Evolutionary conservation across 2,888 invertebrate genomes (phyloP).

Genomic region (Pterostichus niger): DNA sequence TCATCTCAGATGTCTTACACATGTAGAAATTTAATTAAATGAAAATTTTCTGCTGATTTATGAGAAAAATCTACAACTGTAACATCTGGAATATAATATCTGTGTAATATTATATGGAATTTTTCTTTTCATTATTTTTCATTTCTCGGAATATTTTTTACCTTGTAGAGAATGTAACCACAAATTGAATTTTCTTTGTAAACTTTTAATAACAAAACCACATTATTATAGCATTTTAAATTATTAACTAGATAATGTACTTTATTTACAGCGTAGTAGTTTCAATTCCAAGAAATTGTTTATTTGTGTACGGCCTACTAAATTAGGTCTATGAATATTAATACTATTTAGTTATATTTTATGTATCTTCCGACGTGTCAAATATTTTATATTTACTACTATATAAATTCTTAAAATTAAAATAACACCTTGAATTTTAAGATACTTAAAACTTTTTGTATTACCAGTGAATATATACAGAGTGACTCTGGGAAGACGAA

Average conservation of each 20-base stretch:
- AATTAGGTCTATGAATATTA: background rate
- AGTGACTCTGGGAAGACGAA: no score
- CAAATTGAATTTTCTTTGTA: slow-evolving; percentile 7
- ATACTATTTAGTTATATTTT: no score
- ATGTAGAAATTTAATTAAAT: slow-evolving; percentile 15
- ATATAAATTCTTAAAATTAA: no score
- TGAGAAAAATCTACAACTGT: slow-evolving; percentile 8
- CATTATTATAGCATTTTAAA: slow-evolving; percentile 32
- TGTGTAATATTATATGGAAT: background rate
- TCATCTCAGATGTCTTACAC: background rate
- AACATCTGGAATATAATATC: slow-evolving; percentile 27
- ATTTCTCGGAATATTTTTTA: slow-evolving; percentile 11
- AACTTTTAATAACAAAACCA: slow-evolving; percentile 23
- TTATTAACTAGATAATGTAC: slow-evolving; percentile 5
- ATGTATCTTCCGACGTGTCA: no score
- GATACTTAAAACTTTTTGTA: no score
- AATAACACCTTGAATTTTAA: no score
- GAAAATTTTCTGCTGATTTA: slow-evolving; percentile 11
- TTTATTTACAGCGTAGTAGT: background rate
- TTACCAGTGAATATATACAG: no score
- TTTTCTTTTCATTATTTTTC: slow-evolving; percentile 2
- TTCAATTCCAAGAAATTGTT: slow-evolving; percentile 8
- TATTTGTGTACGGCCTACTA: slow-evolving; percentile 7
- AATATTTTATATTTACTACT: no score
- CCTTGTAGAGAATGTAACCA: slow-evolving; percentile 36